Evolutionary conservation across 1,140 invertebrate genomes (phyloP), one percentile per base, ranked within the genome.

Genomic region (Wasmannia auropunctata): DNA sequence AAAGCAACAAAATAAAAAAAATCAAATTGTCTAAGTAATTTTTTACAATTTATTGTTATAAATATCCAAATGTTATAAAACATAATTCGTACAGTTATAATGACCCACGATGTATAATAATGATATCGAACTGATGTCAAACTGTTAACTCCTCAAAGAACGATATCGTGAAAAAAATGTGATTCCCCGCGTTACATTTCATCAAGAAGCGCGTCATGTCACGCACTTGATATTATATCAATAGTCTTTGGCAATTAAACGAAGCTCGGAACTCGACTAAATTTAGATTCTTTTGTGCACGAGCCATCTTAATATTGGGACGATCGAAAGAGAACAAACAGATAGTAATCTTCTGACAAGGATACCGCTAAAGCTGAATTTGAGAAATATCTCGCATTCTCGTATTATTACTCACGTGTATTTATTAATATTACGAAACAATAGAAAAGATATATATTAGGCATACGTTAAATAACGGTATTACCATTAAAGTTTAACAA

Each of bases 171-270:
- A 46, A 81, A 81, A n/a, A 70, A 72, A 70, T 81, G 49, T 43
- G 16, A 40, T 16, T 70, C 11, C 14, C 14, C 10, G 22, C 1
- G n/a, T n/a, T 7, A 70, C 16, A 16, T 58, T 43, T 69, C 25
- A n/a, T 56, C 46, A 8, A 69, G 19, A 58, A 58, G 7, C 49
- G 28, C 34, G 19, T 19, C 37, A 14, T 25, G 14, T 60, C 79
- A 46, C 51, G 67, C 65, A 37, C 79, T 58, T 49, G 65, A 81
- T 72, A 70, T 72, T 83, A 56, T 74, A 22, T 72, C 79, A 83
- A 25, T 19, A 49, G 63, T 56, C 77, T 72, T 72, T 74, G 79
- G 37, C 67, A 83, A 83, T 83, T 83, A 83, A 83, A 46, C 37
- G 7, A 56, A 43, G 25, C 40, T 83, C 37, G 51, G 51, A 46